Evolutionary conservation across 2,888 invertebrate genomes (phyloP).

Genomic region (Euproctis similis): DNA sequence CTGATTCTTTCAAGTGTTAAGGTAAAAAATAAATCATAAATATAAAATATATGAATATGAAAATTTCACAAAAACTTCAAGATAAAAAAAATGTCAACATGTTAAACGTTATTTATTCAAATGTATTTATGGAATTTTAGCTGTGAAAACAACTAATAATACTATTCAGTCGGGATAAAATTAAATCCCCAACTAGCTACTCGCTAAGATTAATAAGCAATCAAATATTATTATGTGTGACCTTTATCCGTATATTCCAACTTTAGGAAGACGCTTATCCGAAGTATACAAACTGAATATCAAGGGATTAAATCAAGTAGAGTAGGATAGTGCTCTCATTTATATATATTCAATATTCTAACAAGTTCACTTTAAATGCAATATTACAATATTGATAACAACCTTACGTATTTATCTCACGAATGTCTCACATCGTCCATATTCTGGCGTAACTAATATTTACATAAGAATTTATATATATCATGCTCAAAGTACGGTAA

Average conservation of each 20-base stretch:
- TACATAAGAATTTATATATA: slow-evolving; percentile 54
- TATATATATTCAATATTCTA: slow-evolving; percentile 53
- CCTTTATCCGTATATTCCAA: slow-evolving; percentile 24
- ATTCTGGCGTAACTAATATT: slow-evolving; percentile 47
- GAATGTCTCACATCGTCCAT: slow-evolving; percentile 65
- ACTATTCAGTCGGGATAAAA: no score
- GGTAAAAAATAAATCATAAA: no score
- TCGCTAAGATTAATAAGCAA: no score
- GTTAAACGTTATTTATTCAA: no score
- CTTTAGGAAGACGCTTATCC: slow-evolving; percentile 60
- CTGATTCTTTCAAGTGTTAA: no score
- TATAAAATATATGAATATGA: no score
- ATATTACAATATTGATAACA: slow-evolving; percentile 64
- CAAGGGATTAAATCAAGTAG: slow-evolving; percentile 50
- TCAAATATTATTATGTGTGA: no score
- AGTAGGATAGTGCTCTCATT: slow-evolving; percentile 32
- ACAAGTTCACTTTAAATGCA: slow-evolving; percentile 55
- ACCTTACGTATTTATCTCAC: slow-evolving; percentile 66
- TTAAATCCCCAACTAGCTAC: no score
- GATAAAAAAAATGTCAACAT: no score
- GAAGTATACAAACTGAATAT: slow-evolving; percentile 54
- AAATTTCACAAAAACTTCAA: no score
- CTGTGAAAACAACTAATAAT: no score
- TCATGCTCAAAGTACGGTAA: slow-evolving; percentile 52
- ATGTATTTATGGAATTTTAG: no score